Percentiles rank a stretch among this genome's conserved stretches.
These are phyloP conservation scores for Poicephalus meyeri DNA, from an alignment of 2,113 vertebrate species.

Conservation along the genomic window DNA sequence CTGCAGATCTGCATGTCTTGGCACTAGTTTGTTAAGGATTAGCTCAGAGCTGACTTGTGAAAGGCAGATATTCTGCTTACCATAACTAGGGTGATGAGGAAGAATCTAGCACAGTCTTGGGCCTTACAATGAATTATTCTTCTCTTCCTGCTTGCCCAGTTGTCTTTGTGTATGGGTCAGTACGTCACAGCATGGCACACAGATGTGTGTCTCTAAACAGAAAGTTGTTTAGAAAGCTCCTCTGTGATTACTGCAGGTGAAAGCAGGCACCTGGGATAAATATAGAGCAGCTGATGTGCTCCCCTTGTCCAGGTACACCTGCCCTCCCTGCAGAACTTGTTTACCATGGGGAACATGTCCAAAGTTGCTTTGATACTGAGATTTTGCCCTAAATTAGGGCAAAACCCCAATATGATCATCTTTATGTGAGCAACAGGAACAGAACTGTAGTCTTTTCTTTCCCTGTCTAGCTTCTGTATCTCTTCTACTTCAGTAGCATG, in stretches of 20 bases:
- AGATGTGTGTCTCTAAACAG: not conserved
- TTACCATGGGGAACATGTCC: not conserved
- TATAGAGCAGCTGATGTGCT: not conserved
- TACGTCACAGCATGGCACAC: not conserved
- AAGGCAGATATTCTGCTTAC: not conserved
- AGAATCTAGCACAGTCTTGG: not conserved
- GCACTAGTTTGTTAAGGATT: not conserved
- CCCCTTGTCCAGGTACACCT: not conserved
- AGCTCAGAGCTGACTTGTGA: not conserved
- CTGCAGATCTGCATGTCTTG: not conserved
- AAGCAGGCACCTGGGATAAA: not conserved
- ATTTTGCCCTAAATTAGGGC: not conserved
- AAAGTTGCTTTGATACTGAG: not conserved
- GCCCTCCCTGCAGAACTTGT: not conserved
- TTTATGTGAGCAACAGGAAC: not conserved
- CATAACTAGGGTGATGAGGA: fast-evolving
- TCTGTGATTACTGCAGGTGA: fast-evolving
- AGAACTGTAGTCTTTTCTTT: not conserved
- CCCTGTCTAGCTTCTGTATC: not conserved
- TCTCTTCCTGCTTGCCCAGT: not conserved
- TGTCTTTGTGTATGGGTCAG: not conserved
- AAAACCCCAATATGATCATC: not conserved
- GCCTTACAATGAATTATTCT: not conserved
- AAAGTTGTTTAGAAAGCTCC: not conserved
- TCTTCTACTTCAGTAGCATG: not conserved